A percentile compares a stretch with the other conserved stretches of the same genome.
Conservation (phyloP, 2,888 invertebrate genomes). For the Leptopterna dolabrata region DNA sequence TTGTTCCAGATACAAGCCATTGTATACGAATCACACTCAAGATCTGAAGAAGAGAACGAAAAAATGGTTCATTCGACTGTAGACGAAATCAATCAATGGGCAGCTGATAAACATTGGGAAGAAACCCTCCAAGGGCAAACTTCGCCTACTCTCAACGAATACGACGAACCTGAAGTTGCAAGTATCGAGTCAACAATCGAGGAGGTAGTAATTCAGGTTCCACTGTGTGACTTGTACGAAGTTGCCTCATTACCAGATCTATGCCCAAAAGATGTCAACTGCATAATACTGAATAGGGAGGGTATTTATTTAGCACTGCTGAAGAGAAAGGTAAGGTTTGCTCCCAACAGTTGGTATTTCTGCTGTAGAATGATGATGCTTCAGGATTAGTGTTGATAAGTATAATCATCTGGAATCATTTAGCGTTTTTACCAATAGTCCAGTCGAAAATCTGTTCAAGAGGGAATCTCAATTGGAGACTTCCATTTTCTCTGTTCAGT, state of each 20-base stretch:
- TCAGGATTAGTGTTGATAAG: too few relatives aligned
- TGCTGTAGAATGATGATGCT: too few relatives aligned
- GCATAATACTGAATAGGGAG: slow-evolving; percentile 69
- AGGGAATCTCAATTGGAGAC: too few relatives aligned
- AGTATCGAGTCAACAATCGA: slow-evolving; percentile 44
- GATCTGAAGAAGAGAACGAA: slow-evolving; percentile 79
- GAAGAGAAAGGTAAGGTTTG: slow-evolving; percentile 72
- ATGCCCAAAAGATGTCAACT: slow-evolving; percentile 70
- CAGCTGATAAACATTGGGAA: slow-evolving; percentile 74
- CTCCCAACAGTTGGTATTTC: background rate
- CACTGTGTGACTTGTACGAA: slow-evolving; percentile 79
- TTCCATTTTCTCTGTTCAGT: too few relatives aligned
- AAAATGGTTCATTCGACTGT: slow-evolving; percentile 78
- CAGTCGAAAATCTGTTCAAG: too few relatives aligned
- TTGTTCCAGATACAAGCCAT: slow-evolving; percentile 78
- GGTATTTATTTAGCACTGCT: slow-evolving; percentile 78
- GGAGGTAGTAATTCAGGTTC: slow-evolving; percentile 69
- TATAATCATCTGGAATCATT: too few relatives aligned
- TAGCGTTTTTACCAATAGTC: too few relatives aligned
- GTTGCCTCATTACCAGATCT: slow-evolving; percentile 72
- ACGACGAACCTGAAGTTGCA: slow-evolving; percentile 21
- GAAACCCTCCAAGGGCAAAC: slow-evolving; percentile 38
- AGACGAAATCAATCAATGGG: slow-evolving; percentile 76
- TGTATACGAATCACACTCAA: slow-evolving; percentile 84
- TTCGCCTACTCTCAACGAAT: slow-evolving; percentile 25